phyloP scores from a whole-genome alignment of 2,113 vertebrate genomes.

The Nipponia nippon region DNA sequence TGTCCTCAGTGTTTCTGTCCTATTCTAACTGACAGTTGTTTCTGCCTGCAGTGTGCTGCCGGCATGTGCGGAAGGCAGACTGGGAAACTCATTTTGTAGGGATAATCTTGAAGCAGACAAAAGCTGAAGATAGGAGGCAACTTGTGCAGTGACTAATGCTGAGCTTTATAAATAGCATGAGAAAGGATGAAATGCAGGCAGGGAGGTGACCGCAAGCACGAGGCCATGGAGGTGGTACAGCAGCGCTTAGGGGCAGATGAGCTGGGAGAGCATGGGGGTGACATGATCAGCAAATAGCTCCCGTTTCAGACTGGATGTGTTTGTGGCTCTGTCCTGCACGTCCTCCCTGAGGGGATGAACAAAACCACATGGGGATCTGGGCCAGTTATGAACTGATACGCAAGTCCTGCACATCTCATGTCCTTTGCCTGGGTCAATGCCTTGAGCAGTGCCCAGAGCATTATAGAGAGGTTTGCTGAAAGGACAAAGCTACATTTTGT shows the following conservation, averaged over 20 bases:
- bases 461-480: not conserved
- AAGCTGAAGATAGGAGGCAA: not conserved
- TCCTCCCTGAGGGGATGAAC: not conserved
- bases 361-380: not conserved
- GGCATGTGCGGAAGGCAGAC: not conserved
- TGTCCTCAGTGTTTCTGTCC: not conserved
- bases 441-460: accelerated
- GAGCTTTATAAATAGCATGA: not conserved
- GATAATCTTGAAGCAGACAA: not conserved
- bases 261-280: not conserved
- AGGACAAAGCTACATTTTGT: not conserved
- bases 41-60: not conserved
- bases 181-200: not conserved
- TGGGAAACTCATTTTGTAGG: not conserved
- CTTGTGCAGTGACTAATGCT: not conserved
- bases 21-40: not conserved
- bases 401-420: not conserved
- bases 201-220: not conserved
- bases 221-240: not conserved
- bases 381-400: accelerated
- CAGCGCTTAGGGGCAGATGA: not conserved
- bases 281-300: not conserved
- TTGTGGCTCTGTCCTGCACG: not conserved
- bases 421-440: not conserved
- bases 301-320: not conserved